Evolutionary conservation across 2,113 vertebrate genomes (phyloP), one percentile per base, ranked within the genome.

Genomic region (Aramus guarauna): DNA sequence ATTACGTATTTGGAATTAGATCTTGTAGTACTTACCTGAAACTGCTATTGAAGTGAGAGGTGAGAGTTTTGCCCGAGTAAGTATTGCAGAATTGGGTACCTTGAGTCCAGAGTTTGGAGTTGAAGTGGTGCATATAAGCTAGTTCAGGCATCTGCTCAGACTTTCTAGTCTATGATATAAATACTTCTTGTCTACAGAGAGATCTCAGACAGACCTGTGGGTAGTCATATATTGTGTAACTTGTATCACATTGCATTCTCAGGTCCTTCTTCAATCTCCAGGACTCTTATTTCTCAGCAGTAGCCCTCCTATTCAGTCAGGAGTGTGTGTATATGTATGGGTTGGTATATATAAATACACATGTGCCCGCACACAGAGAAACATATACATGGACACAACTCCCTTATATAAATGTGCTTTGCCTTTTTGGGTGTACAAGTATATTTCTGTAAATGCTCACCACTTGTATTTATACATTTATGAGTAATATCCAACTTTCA

Each of bases 381-480:
- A 15, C 34, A 75, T 77, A 4, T 34, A 73, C 12, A 16, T 63
- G 48, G 62, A 48, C 59, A 76, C 64, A 67, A 8, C 15, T 3
- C 9, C 36, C 52, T 36, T 85, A 13, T 50, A 80, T 50, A 72
- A 75, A 92, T 66, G 16, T 50, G 30, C 50, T 85, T 90, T 73
- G 30, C 37, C 45, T 88, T 83, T 88, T 73, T 37, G 74, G 66
- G 20, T 43, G 58, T 73, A 62, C 2, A 8, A 59, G 34, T 74
- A 9, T 90, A 79, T 91, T 94, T 96, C 77, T 92, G 81, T 83
- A 92, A 79, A 62, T 66, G 84, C 32, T 82, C 36, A 41, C n/a
- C n/a, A 79, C 56, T 95, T 82, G 48, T 90, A 69, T 92, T 94
- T 95, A 62, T 60, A 79, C 34, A 79, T 76, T 88, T 95, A 91